phyloP scores from a whole-genome alignment of 2,113 vertebrate genomes.

The Cricetomys ansorgei region DNA sequence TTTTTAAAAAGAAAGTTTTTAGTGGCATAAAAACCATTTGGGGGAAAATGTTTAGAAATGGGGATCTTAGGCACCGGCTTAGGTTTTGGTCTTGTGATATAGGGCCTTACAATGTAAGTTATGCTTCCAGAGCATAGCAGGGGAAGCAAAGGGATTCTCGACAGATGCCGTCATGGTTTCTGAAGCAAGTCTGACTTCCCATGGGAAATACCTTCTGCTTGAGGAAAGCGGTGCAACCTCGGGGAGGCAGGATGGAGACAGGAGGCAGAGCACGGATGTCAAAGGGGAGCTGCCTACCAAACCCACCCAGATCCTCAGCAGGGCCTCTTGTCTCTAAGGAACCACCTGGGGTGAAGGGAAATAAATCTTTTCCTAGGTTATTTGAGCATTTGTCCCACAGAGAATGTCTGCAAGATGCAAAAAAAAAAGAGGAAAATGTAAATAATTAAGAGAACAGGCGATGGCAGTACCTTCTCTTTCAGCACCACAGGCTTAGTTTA shows the following conservation, averaged over 20 bases:
- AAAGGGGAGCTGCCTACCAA: slow-evolving; percentile 16
- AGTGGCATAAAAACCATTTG: slow-evolving; percentile 23
- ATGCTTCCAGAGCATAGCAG: slow-evolving; percentile 44
- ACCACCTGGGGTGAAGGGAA: slow-evolving; percentile 51
- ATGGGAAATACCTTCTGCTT: slow-evolving; percentile 40
- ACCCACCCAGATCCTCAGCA: neutral
- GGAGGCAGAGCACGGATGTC: neutral
- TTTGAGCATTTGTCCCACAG: neutral
- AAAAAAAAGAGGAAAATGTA: slow-evolving; percentile 42
- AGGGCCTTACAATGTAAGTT: neutral
- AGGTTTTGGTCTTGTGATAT: neutral
- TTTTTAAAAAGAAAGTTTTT: neutral
- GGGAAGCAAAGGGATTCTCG: slow-evolving; percentile 19
- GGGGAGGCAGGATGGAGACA: fast-evolving
- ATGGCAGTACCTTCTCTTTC: slow-evolving; percentile 13
- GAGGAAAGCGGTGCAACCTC: neutral
- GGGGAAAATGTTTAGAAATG: neutral
- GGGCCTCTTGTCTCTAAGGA: slow-evolving; percentile 28
- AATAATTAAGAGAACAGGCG: slow-evolving; percentile 60
- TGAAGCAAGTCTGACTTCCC: slow-evolving; percentile 42
- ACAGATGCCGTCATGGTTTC: slow-evolving; percentile 20
- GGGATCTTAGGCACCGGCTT: neutral
- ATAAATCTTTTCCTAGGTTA: slow-evolving; percentile 46
- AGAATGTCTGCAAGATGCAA: neutral
- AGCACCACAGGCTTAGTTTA: neutral